Base-by-base conservation (phyloP, 2,113 vertebrate species). In the Pseudonaja textilis region DNA sequence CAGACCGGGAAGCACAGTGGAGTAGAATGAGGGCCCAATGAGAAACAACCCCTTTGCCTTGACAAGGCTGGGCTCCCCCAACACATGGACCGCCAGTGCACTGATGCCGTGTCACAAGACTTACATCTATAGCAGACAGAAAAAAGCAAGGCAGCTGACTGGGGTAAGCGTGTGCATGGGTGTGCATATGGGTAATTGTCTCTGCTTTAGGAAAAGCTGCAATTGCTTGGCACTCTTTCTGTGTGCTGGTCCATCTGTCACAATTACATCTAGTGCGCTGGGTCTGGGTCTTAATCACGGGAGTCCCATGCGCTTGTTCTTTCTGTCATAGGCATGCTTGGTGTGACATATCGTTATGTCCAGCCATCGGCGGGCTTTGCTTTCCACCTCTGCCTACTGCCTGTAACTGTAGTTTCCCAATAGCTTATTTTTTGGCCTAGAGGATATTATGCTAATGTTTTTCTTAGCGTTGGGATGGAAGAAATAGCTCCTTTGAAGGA, bases 11-110 rank as follows among this genome's bases (percentile, higher is more conserved):
- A 87, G 88, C 89, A 87, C 81, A 54, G 81, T 20, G 61, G 47
- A 90, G 45, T 39, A 64, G 81, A 90, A 93, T 85, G 88, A 90
- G 54, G 16, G 56, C 52, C 56, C 23, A 25, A 50, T 2, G n/a
- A 92, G 64, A 11, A 69, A 85, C 69, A 86, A 55, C 74, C 45
- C 81, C 23, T 42, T 90, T 34, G n/a, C 89, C 74, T 86, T 64
- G 92, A 90, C 54, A 87, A 85, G 89, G 92, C 92, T 93, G 92
- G 81, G 89, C 57, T 93, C 45, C 56, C 23, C 92, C 92, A 90
- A 81, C 92, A 93, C 89, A 64, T 86, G 92, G 89, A 57, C 81
- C 14, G 7, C 92, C 59, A 52, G 74, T 18, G 74, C 29, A 59
- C 92, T 87, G 89, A 90, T 93, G 92, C 64, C 92, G 29, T 26